Evolutionary conservation across 2,888 invertebrate species (phyloP).

Genomic region (Aromia moschata): DNA sequence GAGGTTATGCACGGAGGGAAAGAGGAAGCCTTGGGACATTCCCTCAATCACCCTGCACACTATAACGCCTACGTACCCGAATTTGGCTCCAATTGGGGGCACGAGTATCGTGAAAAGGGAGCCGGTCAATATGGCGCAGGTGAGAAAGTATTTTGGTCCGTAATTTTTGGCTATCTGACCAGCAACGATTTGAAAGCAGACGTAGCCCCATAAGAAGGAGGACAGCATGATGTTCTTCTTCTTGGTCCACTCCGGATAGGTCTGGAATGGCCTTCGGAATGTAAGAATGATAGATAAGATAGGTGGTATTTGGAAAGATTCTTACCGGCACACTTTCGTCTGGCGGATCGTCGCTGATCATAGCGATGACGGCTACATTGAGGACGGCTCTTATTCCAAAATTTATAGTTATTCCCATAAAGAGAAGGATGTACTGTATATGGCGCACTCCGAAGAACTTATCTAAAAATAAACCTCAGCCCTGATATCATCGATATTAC

Average conservation of each 20-base stretch:
- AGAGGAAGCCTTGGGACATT: slow-evolving; percentile 77
- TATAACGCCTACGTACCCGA: slow-evolving; percentile 71
- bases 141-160: slow-evolving; percentile 78
- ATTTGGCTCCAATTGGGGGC: slow-evolving; percentile 71
- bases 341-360: slow-evolving; percentile 64
- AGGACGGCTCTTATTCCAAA: slow-evolving; percentile 74
- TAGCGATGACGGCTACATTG: slow-evolving; percentile 78
- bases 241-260: slow-evolving; percentile 39
- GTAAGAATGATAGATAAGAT: not conserved
- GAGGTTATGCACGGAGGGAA: slow-evolving; percentile 76
- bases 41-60: slow-evolving; percentile 77
- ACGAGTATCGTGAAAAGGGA: slow-evolving; percentile 73
- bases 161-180: slow-evolving; percentile 76
- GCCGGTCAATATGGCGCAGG: slow-evolving; percentile 67
- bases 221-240: slow-evolving; percentile 67
- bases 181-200: slow-evolving; percentile 75
- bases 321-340: slow-evolving; percentile 63
- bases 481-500: no score
- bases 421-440: slow-evolving; percentile 69
- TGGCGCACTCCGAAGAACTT: slow-evolving; percentile 66
- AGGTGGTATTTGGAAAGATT: slow-evolving; percentile 45
- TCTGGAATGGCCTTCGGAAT: slow-evolving; percentile 54
- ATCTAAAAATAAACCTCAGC: no score
- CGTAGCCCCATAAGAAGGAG: slow-evolving; percentile 84
- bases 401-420: slow-evolving; percentile 69